Conservation (phyloP, 2,113 vertebrate species). For the Lethenteron camtschaticum region DNA sequence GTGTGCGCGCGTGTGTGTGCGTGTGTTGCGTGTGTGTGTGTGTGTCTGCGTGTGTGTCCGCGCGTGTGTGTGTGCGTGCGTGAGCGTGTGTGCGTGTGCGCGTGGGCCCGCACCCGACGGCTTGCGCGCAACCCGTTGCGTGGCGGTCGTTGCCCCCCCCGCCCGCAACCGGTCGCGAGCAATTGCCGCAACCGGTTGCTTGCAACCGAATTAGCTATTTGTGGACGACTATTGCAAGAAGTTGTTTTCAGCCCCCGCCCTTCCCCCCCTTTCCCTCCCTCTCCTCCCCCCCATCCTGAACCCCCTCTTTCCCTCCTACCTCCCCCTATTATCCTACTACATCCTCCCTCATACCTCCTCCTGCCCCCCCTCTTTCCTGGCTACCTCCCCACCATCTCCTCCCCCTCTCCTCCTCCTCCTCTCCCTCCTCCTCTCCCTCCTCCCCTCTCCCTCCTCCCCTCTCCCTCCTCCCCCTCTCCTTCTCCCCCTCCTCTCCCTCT, state of each 20-base stretch:
- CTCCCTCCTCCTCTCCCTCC: not conserved
- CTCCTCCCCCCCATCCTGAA: not conserved
- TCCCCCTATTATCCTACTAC: not conserved
- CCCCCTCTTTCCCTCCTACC: not conserved
- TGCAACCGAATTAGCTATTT: too few relatives aligned
- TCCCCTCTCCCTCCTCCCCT: too few relatives aligned
- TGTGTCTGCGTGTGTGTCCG: not conserved
- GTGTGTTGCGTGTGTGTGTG: too few relatives aligned
- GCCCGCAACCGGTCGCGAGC: too few relatives aligned
- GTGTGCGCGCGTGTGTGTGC: too few relatives aligned
- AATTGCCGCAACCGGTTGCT: too few relatives aligned
- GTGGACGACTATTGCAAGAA: too few relatives aligned
- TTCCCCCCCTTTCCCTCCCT: not conserved
- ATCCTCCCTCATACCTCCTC: not conserved
- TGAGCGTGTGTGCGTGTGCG: not conserved
- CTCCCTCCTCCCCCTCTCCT: too few relatives aligned
- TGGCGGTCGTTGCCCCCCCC: too few relatives aligned
- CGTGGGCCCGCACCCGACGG: not conserved
- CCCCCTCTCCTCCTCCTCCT: not conserved
- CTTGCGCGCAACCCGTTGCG: not conserved
- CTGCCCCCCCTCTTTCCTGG: not conserved
- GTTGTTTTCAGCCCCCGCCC: not conserved
- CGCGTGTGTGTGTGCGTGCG: not conserved
- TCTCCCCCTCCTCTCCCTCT: too few relatives aligned
- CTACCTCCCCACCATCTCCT: not conserved